A percentile compares a stretch with the other conserved stretches of the same genome.
Evolutionary conservation across 1,140 invertebrate genomes (phyloP).

Genomic region (Cecropterus lyciades): DNA sequence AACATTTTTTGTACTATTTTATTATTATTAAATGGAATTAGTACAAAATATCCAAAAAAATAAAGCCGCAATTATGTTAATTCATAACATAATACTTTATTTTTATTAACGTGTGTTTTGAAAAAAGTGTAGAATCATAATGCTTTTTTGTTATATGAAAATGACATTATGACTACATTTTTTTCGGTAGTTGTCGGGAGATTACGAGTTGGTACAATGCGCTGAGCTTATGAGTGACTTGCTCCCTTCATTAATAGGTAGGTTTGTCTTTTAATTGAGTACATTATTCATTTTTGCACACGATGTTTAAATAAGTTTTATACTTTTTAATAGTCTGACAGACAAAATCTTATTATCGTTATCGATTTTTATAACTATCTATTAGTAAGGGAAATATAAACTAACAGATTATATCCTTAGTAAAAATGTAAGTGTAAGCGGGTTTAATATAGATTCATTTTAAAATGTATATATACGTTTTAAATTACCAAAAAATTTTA

Average conservation of each 20-base stretch:
- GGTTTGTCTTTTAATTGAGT: neutral
- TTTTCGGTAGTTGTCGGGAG: conserved; percentile 24
- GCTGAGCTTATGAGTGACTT: conserved; percentile 1
- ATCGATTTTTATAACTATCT: no score
- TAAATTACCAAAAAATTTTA: conserved; percentile 28
- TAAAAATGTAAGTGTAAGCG: conserved; percentile 13
- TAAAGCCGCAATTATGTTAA: conserved; percentile 17
- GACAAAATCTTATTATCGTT: no score
- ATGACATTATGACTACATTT: conserved; percentile 16
- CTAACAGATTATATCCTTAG: neutral
- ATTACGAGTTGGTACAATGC: conserved; percentile 15
- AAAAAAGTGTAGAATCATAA: conserved; percentile 18
- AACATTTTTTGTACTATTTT: neutral
- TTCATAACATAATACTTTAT: conserved; percentile 18
- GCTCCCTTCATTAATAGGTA: neutral
- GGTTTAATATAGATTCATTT: conserved; percentile 15
- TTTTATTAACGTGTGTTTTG: conserved; percentile 4
- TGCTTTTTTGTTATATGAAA: conserved; percentile 22
- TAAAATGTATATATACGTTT: conserved; percentile 1
- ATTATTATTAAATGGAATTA: conserved; percentile 9
- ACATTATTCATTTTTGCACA: neutral
- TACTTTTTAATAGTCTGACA: neutral
- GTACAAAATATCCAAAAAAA: conserved; percentile 29
- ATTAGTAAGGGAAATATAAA: neutral
- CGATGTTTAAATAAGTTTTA: neutral